Evolutionary conservation across 2,113 vertebrate genomes (phyloP).

Genomic region (Indicator indicator): DNA sequence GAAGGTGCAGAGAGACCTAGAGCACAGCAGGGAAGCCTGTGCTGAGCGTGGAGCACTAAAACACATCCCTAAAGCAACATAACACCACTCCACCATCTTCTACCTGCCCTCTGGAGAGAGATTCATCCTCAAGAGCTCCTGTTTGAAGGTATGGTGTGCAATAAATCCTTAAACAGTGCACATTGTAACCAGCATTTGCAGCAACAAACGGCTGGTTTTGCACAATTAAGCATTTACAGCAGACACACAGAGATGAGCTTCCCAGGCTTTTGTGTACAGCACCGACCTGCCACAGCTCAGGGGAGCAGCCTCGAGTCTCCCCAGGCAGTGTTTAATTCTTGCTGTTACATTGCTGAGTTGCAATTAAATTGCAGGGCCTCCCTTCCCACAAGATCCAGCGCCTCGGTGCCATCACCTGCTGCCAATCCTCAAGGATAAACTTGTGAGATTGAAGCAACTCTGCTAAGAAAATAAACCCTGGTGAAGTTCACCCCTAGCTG

Average conservation of each 20-base stretch:
- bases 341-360: too few species aligned
- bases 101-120: accelerated
- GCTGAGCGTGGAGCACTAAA: accelerated
- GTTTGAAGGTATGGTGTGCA: accelerated
- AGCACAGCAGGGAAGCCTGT: neutral
- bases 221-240: neutral
- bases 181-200: neutral
- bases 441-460: neutral
- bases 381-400: neutral
- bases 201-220: neutral
- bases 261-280: neutral
- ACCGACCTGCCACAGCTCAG: neutral
- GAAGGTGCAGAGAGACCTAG: neutral
- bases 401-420: neutral
- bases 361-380: neutral
- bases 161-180: too few species aligned
- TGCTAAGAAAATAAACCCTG: neutral
- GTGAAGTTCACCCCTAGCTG: neutral
- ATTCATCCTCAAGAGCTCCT: neutral
- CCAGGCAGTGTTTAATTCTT: neutral
- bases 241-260: too few species aligned
- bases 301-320: neutral
- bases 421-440: neutral
- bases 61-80: accelerated
- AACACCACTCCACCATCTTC: neutral